A percentile compares a stretch with the other conserved stretches of the same genome.
phyloP scores from a whole-genome alignment of 2,797 vertebrate genomes.

The Lepilemur ruficaudatus region DNA sequence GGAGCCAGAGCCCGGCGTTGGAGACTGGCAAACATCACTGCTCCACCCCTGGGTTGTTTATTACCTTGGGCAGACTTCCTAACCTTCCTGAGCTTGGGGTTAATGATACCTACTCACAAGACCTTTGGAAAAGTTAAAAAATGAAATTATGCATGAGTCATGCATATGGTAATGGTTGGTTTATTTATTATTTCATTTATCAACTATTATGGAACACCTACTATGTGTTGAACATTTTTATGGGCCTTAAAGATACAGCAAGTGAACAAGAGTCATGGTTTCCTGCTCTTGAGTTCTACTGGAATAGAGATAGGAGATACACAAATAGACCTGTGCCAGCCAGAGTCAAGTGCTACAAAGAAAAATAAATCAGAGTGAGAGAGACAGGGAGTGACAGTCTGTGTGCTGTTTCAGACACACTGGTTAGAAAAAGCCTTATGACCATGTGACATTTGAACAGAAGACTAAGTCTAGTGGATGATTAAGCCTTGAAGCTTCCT shows the following conservation, averaged over 20 bases:
- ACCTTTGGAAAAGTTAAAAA: neutral
- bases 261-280: neutral
- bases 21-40: too few relatives aligned
- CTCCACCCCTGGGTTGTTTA: neutral
- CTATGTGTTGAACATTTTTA: fast-evolving
- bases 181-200: neutral
- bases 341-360: neutral
- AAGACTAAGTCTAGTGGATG: neutral
- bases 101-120: neutral
- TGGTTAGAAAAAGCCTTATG: neutral
- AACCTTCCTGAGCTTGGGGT: neutral
- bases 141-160: neutral
- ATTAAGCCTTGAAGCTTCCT: neutral
- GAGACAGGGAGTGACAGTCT: neutral
- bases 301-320: neutral
- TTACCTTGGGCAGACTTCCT: neutral
- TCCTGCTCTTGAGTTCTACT: neutral
- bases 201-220: neutral
- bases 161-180: fast-evolving
- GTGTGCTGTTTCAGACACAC: neutral
- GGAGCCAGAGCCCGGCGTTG: neutral
- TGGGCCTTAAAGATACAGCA: neutral
- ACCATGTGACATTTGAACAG: neutral
- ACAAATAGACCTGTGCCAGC: neutral
- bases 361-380: neutral